Percentiles rank a stretch among this genome's conserved stretches.
Conservation (phyloP, 2,888 invertebrate genomes). For the Hedychridium roseum region DNA sequence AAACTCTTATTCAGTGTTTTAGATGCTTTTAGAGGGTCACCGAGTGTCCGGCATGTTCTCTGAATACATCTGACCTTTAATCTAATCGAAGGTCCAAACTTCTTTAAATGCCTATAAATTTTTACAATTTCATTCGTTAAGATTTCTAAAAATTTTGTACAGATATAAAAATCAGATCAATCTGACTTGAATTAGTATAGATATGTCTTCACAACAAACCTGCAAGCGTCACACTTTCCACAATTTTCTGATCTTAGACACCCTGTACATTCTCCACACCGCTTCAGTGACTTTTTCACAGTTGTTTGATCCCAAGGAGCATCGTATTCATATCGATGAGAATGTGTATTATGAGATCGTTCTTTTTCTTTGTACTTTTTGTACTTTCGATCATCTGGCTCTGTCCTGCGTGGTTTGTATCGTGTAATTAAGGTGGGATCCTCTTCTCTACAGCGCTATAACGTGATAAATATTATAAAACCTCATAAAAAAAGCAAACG, state of each 20-base stretch:
- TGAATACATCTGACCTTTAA: slow-evolving; percentile 67
- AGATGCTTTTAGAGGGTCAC: slow-evolving; percentile 56
- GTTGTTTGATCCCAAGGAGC: slow-evolving; percentile 50
- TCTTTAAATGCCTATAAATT: slow-evolving; percentile 64
- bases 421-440: slow-evolving; percentile 74
- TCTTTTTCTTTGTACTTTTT: slow-evolving; percentile 61
- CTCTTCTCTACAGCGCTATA: slow-evolving; percentile 77
- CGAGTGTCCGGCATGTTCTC: slow-evolving; percentile 63
- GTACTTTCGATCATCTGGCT: slow-evolving; percentile 54
- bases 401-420: slow-evolving; percentile 56
- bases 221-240: slow-evolving; percentile 74
- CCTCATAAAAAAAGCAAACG: background rate
- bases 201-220: slow-evolving; percentile 67
- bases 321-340: slow-evolving; percentile 53
- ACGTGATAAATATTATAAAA: slow-evolving; percentile 3
- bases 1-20: slow-evolving; percentile 54
- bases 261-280: slow-evolving; percentile 80
- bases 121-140: background rate
- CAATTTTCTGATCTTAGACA: slow-evolving; percentile 77
- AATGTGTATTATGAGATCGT: too few relatives aligned
- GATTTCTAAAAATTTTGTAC: background rate
- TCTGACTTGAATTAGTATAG: slow-evolving; percentile 53
- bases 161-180: background rate
- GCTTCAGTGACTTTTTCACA: slow-evolving; percentile 61
- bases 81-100: slow-evolving; percentile 67